phyloP scores from a whole-genome alignment of 2,113 vertebrate species.

The Malurus elegans region DNA sequence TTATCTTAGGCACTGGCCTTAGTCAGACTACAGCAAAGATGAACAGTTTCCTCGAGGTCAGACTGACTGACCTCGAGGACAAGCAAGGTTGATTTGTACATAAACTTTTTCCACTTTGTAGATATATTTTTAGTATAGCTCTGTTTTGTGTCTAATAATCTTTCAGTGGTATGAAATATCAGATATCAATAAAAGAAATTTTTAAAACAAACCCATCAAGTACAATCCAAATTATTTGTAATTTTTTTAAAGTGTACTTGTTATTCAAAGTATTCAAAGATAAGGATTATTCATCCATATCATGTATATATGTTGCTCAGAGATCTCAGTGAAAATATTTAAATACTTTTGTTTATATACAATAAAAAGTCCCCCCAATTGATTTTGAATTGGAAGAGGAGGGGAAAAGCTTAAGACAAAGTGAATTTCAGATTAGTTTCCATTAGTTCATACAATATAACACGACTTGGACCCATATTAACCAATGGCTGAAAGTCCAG shows the following conservation, averaged over 20 bases:
- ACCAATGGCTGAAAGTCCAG: not conserved
- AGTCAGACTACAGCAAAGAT: not conserved
- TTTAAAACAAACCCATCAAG: conserved; percentile 9
- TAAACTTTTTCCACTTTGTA: not conserved
- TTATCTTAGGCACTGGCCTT: not conserved
- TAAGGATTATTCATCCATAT: too few species aligned
- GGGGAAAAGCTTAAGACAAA: not conserved
- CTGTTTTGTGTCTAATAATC: not conserved
- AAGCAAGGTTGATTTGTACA: not conserved
- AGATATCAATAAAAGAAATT: not conserved
- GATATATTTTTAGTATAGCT: not conserved
- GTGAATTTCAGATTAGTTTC: conserved; percentile 28
- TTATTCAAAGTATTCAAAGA: not conserved
- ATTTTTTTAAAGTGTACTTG: not conserved
- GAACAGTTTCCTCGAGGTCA: not conserved
- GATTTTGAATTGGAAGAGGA: conserved; percentile 1
- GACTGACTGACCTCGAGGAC: not conserved
- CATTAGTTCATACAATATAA: not conserved
- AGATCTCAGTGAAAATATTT: conserved; percentile 25
- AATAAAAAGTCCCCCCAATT: conserved; percentile 4
- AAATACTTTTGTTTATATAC: conserved; percentile 5
- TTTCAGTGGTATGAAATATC: conserved; percentile 1
- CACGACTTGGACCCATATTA: not conserved
- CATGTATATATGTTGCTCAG: not conserved
- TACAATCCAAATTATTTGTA: conserved; percentile 25